Percentiles rank a stretch among this genome's conserved stretches.
Evolutionary conservation across 2,888 invertebrate genomes (phyloP).

Genomic region (Biston stratarius): DNA sequence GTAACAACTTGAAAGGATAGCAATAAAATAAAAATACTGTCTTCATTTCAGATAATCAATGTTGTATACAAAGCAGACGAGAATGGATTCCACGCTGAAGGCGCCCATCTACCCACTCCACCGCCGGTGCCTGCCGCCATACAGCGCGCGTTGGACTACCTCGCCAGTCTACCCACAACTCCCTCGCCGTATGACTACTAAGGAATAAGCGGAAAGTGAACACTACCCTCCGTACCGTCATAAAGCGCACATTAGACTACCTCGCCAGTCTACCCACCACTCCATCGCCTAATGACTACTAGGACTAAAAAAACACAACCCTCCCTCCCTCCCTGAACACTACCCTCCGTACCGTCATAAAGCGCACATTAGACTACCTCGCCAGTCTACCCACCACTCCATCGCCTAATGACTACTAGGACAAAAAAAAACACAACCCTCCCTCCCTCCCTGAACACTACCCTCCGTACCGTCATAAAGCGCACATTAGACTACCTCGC

Average conservation of each 20-base stretch:
- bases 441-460: no score
- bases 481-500: constrained; percentile 88
- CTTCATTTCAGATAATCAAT: constrained; percentile 80
- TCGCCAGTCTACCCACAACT: constrained; percentile 66
- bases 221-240: background rate
- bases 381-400: constrained; percentile 86
- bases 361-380: constrained; percentile 88
- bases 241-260: constrained; percentile 84
- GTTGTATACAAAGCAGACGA: constrained; percentile 89
- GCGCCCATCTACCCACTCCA: constrained; percentile 87
- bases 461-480: constrained; percentile 87
- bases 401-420: no score
- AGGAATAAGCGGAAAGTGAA: background rate
- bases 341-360: constrained; percentile 86
- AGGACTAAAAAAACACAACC: background rate
- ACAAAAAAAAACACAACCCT: no score
- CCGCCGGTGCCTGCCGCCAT: constrained; percentile 90
- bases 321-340: no score
- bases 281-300: constrained; percentile 12
- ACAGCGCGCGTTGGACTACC: constrained; percentile 87
- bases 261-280: constrained; percentile 67
- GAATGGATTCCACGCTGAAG: constrained; percentile 88
- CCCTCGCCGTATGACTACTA: constrained; percentile 19
- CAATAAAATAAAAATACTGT: no score
- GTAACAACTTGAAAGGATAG: no score